phyloP scores from a whole-genome alignment of 2,797 vertebrate species.

The Sebastes steindachneri region DNA sequence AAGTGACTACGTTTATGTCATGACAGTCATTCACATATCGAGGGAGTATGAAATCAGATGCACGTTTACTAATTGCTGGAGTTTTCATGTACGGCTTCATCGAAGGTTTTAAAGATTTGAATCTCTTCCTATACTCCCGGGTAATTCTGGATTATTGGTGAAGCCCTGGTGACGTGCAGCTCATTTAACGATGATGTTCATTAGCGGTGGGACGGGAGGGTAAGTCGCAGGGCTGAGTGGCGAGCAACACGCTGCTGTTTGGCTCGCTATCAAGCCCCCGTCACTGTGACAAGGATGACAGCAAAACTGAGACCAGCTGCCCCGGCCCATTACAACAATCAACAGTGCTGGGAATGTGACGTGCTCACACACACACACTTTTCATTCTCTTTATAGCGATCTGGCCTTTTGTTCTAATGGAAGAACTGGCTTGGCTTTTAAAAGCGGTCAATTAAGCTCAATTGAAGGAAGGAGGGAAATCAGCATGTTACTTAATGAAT shows the following conservation, averaged over 20 bases:
- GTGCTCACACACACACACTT: neutral
- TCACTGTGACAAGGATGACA: constrained; percentile 64
- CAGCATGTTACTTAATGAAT: constrained; percentile 78
- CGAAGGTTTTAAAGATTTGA: neutral
- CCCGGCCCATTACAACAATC: constrained; percentile 67
- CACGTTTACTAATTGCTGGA: neutral
- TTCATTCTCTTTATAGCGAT: constrained; percentile 58
- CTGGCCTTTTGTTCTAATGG: constrained; percentile 75
- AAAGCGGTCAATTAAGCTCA: constrained; percentile 80
- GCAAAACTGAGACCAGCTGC: constrained; percentile 72
- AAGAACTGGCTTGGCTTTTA: constrained; percentile 72
- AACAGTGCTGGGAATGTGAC: constrained; percentile 31
- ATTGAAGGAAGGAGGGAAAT: constrained; percentile 71
- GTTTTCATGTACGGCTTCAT: neutral
- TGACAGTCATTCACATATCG: neutral
- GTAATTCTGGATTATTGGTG: neutral
- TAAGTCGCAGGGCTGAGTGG: neutral
- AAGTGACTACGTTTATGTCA: neutral
- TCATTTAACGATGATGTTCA: constrained; percentile 22
- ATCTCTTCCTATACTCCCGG: neutral
- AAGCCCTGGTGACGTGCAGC: neutral
- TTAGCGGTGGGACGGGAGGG: constrained; percentile 7
- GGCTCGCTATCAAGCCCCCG: constrained; percentile 43
- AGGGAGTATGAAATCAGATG: neutral
- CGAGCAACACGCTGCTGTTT: constrained; percentile 33